A percentile compares a stretch with the other conserved stretches of the same genome.
phyloP scores from a whole-genome alignment of 2,888 invertebrate genomes.

The Proisotoma minuta region DNA sequence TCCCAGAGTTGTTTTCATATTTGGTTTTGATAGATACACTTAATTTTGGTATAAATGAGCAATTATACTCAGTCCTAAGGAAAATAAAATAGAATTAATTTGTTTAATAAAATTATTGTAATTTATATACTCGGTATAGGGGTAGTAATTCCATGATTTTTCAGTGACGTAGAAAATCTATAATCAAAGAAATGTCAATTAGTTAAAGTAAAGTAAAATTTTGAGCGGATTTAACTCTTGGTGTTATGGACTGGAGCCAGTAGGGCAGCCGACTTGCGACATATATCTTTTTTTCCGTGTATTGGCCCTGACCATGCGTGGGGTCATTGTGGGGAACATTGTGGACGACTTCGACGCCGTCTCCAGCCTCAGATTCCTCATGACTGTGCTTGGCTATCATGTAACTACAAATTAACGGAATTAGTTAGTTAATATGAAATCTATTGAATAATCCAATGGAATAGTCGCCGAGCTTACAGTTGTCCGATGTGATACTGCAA shows the following conservation, averaged over 20 bases:
- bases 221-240: too few relatives aligned
- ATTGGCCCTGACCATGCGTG: slow-evolving; percentile 76
- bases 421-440: too few relatives aligned
- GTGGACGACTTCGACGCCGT: slow-evolving; percentile 85
- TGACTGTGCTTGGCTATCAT: slow-evolving; percentile 92
- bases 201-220: too few relatives aligned
- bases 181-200: too few relatives aligned
- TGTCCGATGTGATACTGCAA: slow-evolving; percentile 83
- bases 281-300: slow-evolving; percentile 84
- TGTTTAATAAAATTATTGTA: slow-evolving; percentile 59
- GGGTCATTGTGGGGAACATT: slow-evolving; percentile 75
- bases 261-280: slow-evolving; percentile 83
- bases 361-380: slow-evolving; percentile 82
- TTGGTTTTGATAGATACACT: slow-evolving; percentile 78
- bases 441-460: too few relatives aligned
- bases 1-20: slow-evolving; percentile 84
- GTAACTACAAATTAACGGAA: too few relatives aligned
- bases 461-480: too few relatives aligned
- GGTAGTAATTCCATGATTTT: slow-evolving; percentile 93
- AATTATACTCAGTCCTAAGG: slow-evolving; percentile 43
- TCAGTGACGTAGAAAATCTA: slow-evolving; percentile 89
- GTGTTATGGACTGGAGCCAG: slow-evolving; percentile 82
- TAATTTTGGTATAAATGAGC: slow-evolving; percentile 84
- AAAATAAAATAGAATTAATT: background rate
- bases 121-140: slow-evolving; percentile 54